Percentiles rank a stretch among this genome's conserved stretches.
Conservation (phyloP, 2,888 invertebrate genomes). For the Pammene aurita region DNA sequence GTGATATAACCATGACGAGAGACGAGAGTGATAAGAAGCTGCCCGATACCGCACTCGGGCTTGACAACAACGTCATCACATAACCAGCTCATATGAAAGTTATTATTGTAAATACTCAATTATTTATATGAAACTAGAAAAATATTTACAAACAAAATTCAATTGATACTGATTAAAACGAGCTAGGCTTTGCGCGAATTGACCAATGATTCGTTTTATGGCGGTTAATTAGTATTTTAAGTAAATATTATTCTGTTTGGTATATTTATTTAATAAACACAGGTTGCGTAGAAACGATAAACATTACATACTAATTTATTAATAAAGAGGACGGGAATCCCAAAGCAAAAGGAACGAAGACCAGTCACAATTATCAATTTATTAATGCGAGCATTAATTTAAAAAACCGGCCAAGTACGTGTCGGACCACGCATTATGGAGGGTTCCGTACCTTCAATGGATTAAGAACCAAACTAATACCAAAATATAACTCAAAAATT, state of each 20-base stretch:
- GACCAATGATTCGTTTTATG: not conserved
- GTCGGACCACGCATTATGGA: too few relatives aligned
- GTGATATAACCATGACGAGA: constrained; percentile 74
- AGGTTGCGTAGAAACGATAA: not conserved
- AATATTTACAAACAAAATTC: constrained; percentile 36
- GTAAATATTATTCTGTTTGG: constrained; percentile 7
- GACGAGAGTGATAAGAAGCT: constrained; percentile 67
- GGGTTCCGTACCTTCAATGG: too few relatives aligned
- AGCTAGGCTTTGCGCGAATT: not conserved
- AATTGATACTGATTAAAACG: constrained; percentile 28
- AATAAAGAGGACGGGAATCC: constrained; percentile 9
- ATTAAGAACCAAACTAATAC: too few relatives aligned
- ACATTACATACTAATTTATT: not conserved
- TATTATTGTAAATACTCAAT: constrained; percentile 31
- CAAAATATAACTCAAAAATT: too few relatives aligned
- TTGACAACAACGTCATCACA: constrained; percentile 36
- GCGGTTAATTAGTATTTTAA: constrained; percentile 5
- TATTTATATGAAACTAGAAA: constrained; percentile 29
- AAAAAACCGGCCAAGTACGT: too few relatives aligned
- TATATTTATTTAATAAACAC: constrained; percentile 11
- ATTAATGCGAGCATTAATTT: too few relatives aligned
- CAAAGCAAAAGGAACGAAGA: not conserved
- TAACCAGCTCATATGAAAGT: constrained; percentile 22
- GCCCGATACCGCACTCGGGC: constrained; percentile 52
- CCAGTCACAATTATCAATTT: too few relatives aligned